Conservation (phyloP, 2,113 vertebrate species). For the Austrofundulus limnaeus region DNA sequence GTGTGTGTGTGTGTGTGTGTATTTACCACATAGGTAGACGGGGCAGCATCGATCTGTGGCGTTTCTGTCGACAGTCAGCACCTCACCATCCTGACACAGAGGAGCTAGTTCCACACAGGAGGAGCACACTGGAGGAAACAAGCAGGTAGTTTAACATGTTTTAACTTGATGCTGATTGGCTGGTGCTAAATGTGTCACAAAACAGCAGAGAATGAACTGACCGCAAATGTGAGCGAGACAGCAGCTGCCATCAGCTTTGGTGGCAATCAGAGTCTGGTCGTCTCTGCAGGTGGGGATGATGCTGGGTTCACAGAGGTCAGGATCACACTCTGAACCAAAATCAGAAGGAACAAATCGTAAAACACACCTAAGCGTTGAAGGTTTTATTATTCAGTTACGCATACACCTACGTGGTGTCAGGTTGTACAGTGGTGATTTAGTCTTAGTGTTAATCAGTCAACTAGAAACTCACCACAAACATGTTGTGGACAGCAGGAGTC, state of each 20-base stretch:
- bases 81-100: conserved; percentile 86
- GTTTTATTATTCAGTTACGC: background rate
- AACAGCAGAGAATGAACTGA: conserved; percentile 56
- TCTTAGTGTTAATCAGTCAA: background rate
- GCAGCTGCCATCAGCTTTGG: conserved; percentile 86
- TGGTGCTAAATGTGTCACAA: background rate
- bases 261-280: conserved; percentile 86
- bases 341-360: background rate
- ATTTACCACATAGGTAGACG: conserved; percentile 88
- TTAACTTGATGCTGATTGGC: background rate
- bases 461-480: conserved; percentile 81
- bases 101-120: conserved; percentile 82
- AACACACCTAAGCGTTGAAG: background rate
- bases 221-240: conserved; percentile 91
- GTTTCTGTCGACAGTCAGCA: conserved; percentile 84
- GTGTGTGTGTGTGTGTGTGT: no score
- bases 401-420: no score
- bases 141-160: background rate
- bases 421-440: background rate
- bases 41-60: conserved; percentile 91
- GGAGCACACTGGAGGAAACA: conserved; percentile 80
- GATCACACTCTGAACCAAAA: conserved; percentile 87
- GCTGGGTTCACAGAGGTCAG: conserved; percentile 82
- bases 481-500: conserved; percentile 93
- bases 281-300: conserved; percentile 82